Conservation (phyloP, 1,140 invertebrate genomes). For the Diachasmimorpha longicaudata region DNA sequence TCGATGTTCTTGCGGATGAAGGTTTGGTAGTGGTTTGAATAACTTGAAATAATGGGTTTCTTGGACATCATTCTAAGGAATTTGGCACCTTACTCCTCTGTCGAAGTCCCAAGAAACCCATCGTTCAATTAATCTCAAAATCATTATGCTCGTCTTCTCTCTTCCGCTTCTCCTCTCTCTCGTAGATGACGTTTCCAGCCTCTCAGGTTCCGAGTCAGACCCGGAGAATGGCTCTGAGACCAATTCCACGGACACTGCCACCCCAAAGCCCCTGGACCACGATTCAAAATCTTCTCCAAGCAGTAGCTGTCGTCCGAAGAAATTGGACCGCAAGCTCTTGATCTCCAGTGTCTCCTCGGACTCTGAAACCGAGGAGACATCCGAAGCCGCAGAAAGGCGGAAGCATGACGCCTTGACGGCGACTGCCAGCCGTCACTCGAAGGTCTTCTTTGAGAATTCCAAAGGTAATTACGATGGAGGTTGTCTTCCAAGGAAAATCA, state of each 20-base stretch:
- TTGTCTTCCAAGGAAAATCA: no score
- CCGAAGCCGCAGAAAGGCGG: constrained; percentile 39
- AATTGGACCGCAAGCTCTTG: not conserved
- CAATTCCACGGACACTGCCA: constrained; percentile 39
- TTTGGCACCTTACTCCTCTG: not conserved
- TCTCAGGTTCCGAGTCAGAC: constrained; percentile 76
- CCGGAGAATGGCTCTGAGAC: constrained; percentile 66
- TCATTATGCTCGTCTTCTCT: no score
- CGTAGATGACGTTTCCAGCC: constrained; percentile 76
- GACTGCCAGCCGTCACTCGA: constrained; percentile 68
- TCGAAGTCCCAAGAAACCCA: no score
- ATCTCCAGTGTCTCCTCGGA: constrained; percentile 37
- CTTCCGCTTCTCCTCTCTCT: not conserved
- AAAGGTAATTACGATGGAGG: no score
- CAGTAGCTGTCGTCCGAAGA: constrained; percentile 18
- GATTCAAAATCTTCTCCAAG: constrained; percentile 18
- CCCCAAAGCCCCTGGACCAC: constrained; percentile 28
- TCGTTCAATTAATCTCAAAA: no score
- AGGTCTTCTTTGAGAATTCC: constrained; percentile 75
- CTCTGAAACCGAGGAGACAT: constrained; percentile 44
- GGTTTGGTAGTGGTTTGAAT: constrained; percentile 37
- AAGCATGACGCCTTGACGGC: constrained; percentile 55
- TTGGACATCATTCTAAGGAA: not conserved
- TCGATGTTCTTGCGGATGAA: constrained; percentile 54
- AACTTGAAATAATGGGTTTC: not conserved